Conservation (phyloP, 2,888 invertebrate genomes). For the Arrhopalites spinosus region DNA sequence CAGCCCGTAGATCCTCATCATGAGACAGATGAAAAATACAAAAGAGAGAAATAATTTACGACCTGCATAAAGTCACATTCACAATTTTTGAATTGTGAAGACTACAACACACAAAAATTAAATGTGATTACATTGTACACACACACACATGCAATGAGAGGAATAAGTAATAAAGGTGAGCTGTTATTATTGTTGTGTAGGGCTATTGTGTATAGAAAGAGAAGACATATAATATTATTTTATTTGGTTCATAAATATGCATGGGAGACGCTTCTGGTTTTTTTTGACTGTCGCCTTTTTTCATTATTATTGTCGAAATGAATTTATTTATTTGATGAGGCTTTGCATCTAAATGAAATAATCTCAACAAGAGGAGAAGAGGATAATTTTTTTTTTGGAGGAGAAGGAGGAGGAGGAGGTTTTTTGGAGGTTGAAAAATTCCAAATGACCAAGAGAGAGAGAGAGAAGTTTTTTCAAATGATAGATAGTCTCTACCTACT, state of each 20-base stretch:
- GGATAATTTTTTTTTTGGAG: too few species aligned
- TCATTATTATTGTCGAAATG: slow-evolving; percentile 24
- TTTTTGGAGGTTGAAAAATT: slow-evolving; percentile 27
- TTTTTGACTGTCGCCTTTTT: slow-evolving; percentile 33
- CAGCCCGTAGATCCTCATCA: too few species aligned
- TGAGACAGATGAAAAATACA: background rate
- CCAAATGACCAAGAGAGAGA: slow-evolving; percentile 3
- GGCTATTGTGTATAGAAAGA: too few species aligned
- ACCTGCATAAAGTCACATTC: slow-evolving; percentile 12
- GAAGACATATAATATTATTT: too few species aligned
- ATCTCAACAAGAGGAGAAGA: slow-evolving; percentile 17
- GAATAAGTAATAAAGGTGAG: too few species aligned
- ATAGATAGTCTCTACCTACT: slow-evolving; percentile 18
- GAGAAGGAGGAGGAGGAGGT: too few species aligned
- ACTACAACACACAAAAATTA: background rate
- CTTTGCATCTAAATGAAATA: slow-evolving; percentile 36
- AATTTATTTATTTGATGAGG: slow-evolving; percentile 27
- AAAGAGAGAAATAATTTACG: slow-evolving; percentile 27
- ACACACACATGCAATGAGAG: background rate
- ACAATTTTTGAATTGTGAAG: slow-evolving; percentile 9
- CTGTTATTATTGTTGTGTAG: too few species aligned
- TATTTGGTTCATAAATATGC: slow-evolving; percentile 30
- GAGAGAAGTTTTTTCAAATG: too few species aligned
- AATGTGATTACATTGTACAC: background rate
- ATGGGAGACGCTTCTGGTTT: slow-evolving; percentile 31